Evolutionary conservation across 2,888 invertebrate genomes (phyloP).

Genomic region (Epinotia nisella): DNA sequence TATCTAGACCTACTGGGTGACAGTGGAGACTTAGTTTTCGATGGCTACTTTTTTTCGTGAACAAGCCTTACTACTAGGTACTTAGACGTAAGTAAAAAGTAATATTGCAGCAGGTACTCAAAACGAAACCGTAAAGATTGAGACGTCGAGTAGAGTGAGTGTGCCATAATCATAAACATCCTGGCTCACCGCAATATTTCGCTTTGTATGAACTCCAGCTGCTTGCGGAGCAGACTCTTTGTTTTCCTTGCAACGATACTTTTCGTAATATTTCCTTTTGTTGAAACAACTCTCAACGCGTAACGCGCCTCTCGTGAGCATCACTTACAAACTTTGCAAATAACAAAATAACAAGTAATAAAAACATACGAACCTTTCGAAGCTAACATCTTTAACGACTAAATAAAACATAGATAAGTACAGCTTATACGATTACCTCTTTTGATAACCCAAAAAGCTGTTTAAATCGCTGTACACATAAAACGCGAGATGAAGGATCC

Average conservation of each 20-base stretch:
- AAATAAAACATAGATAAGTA: constrained; percentile 27
- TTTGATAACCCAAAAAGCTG: constrained; percentile 33
- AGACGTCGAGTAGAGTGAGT: constrained; percentile 72
- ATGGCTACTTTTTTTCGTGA: too few relatives aligned
- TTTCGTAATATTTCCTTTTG: constrained; percentile 81
- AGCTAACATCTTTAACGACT: constrained; percentile 18
- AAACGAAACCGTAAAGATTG: constrained; percentile 70
- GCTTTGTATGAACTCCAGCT: constrained; percentile 77
- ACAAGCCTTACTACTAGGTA: too few relatives aligned
- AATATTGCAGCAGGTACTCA: constrained; percentile 64
- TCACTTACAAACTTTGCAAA: constrained; percentile 37
- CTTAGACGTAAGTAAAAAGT: too few relatives aligned
- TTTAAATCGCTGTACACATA: constrained; percentile 20
- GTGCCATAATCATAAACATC: constrained; percentile 80
- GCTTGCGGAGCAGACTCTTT: constrained; percentile 73
- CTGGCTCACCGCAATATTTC: constrained; percentile 76
- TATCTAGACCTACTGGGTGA: too few relatives aligned
- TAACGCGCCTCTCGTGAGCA: constrained; percentile 53
- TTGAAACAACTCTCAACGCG: constrained; percentile 74
- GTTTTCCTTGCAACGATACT: constrained; percentile 79
- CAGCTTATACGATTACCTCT: constrained; percentile 27
- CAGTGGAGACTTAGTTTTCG: too few relatives aligned
- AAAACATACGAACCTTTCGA: constrained; percentile 17
- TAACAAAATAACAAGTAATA: constrained; percentile 25
- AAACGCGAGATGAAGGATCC: constrained; percentile 22